Evolutionary conservation across 2,888 invertebrate species (phyloP), one percentile per base, ranked within the genome.

Genomic region (Crioceris asparagi): DNA sequence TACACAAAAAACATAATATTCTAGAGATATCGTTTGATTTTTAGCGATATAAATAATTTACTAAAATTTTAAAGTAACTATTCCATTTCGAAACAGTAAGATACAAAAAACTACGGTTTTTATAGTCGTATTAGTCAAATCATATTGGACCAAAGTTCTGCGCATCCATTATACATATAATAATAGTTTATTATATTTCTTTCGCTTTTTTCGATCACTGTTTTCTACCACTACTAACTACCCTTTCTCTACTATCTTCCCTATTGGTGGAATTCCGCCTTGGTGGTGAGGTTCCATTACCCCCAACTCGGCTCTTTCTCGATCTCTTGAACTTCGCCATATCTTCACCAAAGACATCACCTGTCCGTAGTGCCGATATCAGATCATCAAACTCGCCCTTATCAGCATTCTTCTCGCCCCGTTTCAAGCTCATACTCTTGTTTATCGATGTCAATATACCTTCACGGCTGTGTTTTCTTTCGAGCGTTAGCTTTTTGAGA

Each of bases 281-380:
- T 1, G 76, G 75, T 3, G 76, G 76, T 1, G 79, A 76, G 40
- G 73, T 75, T 29, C 72, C 71, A n/a, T n/a, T n/a, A 35, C 68
- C 32, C 1, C 67, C 65, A 3, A 77, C 68, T 18, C 78, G 68
- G 21, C 77, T 72, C 51, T 81, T 79, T 47, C 83, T 71, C 30
- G 81, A 83, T 37, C 85, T 67, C 53, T 85, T 83, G 57, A 92
- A 87, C 66, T 93, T 93, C 36, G 91, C 91, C 54, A 93, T 87
- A 59, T 93, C 93, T 58, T 93, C 93, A 1, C 92, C 91, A 57
- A 93, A 94, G 0, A 93, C 92, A 56, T 93, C 92, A 1, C 94
- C 94, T 0, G 94, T 93, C 41, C 93, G 68, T 35, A 94, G 64
- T 0, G 94, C 94, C 0, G 93, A 93, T 59, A 94, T 94, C 50